These are phyloP conservation scores for Coelopa pilipes DNA, from an alignment of 2,888 invertebrate species.

Conservation along the genomic window DNA sequence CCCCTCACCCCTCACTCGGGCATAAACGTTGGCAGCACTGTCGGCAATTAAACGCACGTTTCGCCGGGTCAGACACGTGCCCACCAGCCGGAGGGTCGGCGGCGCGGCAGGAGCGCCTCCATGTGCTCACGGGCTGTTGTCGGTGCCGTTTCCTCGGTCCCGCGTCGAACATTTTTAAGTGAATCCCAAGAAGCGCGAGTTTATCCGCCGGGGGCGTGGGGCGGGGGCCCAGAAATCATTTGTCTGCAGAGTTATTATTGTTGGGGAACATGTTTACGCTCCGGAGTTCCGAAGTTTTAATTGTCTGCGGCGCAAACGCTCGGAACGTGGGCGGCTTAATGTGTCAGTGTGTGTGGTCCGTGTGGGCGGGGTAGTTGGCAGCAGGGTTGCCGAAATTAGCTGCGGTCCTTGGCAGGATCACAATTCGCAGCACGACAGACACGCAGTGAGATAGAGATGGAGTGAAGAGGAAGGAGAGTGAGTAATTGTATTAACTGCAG, in stretches of 20 bases:
- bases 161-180: slow-evolving; percentile 16
- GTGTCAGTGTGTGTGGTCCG: background rate
- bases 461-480: too few relatives aligned
- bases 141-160: background rate
- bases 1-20: too few relatives aligned
- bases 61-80: background rate
- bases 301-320: slow-evolving; percentile 2
- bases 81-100: too few relatives aligned
- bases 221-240: background rate
- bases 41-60: slow-evolving; percentile 12
- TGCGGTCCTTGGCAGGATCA: slow-evolving; percentile 1
- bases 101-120: slow-evolving; percentile 1
- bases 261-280: slow-evolving; percentile 16
- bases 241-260: slow-evolving; percentile 15
- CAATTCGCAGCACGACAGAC: slow-evolving; percentile 17
- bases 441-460: too few relatives aligned
- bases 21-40: slow-evolving; percentile 10
- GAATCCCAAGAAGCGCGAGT: slow-evolving; percentile 22
- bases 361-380: background rate
- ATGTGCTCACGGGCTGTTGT: background rate
- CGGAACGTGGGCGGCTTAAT: background rate
- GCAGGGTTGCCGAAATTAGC: too few relatives aligned
- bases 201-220: slow-evolving; percentile 2
- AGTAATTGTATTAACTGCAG: too few relatives aligned
- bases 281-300: slow-evolving; percentile 20